These are phyloP conservation scores for Ariolimax columbianus DNA, from an alignment of 2,888 invertebrate species.

Conservation along the genomic window DNA sequence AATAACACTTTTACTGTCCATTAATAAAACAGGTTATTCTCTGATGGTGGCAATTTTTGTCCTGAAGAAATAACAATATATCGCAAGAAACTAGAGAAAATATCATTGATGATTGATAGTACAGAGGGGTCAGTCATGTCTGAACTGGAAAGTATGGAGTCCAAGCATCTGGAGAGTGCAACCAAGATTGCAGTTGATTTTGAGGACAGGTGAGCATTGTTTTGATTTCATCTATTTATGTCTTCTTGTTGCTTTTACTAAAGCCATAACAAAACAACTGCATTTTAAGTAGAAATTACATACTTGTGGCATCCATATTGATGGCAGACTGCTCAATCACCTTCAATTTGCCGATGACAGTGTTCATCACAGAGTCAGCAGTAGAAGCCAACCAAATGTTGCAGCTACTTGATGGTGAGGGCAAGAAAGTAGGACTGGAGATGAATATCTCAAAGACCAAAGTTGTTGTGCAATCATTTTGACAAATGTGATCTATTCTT, in stretches of 20 bases:
- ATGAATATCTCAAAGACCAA: too few relatives aligned
- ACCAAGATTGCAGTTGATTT: conserved; percentile 76
- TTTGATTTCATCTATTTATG: not conserved
- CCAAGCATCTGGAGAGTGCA: conserved; percentile 76
- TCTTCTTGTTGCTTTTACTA: not conserved
- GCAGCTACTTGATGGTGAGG: too few relatives aligned
- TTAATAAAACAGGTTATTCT: conserved; percentile 72
- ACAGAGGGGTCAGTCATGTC: conserved; percentile 77
- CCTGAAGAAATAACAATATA: conserved; percentile 78
- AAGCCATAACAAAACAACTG: too few relatives aligned
- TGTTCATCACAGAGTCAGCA: too few relatives aligned
- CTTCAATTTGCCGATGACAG: too few relatives aligned
- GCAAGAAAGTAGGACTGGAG: too few relatives aligned
- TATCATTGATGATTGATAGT: conserved; percentile 76
- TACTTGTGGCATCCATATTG: too few relatives aligned
- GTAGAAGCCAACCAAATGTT: too few relatives aligned
- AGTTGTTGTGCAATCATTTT: too few relatives aligned
- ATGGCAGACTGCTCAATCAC: too few relatives aligned
- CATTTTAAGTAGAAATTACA: too few relatives aligned
- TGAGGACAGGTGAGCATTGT: conserved; percentile 75
- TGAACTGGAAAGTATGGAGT: conserved; percentile 78
- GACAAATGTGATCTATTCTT: too few relatives aligned
- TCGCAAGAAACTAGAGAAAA: conserved; percentile 75
- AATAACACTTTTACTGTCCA: not conserved
- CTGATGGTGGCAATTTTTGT: conserved; percentile 79